Base-by-base conservation (phyloP, 1,140 invertebrate genomes). In the Triops cancriformis region DNA sequence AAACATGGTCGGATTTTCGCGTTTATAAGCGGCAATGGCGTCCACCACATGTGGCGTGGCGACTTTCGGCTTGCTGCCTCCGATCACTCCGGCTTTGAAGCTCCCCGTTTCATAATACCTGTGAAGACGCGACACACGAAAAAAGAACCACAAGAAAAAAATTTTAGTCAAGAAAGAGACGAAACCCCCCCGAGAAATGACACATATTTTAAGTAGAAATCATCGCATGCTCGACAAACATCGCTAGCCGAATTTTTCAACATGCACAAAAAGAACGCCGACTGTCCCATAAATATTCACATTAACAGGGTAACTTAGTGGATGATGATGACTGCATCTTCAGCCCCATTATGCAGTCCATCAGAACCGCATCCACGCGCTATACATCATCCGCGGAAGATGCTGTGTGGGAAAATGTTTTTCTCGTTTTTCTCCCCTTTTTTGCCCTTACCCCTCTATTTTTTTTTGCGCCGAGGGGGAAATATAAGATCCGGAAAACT, bases 1-100 rank as follows among this genome's bases (percentile, higher is more conserved):
- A 85, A 99, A 99, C 97, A 99, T 99, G 23, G 97, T 99, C 0
- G 98, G 98, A 86, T 99, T 99, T 85, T 98, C 96, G 79, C 95
- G 89, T 85, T 99, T 99, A 88, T 99, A 99, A 80, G 95, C 94
- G 1, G 96, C 94, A 80, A 99, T 99, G 72, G 97, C 96, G 83
- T 99, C 95, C 31, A 99, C 98, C 12, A 99, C 98, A 73, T 95
- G 94, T 0, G 97, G 97, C 0, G 98, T 99, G 3, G 98, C 98
- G 37, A 99, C 98, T 87, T 99, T 99, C 10, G 98, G 98, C 86
- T 99, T 99, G 31, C 95, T 98, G 23, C 98, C 98, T 2, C 98
- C 98, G 82, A 99, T 99, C 43, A 99, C 97, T 7, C 97, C 97
- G 9, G 98, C 97, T 84, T 97, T 97, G 87, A 99, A 98, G 82